These are phyloP conservation scores for Orchesella cincta DNA, from an alignment of 1,140 invertebrate genomes.

Conservation along the genomic window DNA sequence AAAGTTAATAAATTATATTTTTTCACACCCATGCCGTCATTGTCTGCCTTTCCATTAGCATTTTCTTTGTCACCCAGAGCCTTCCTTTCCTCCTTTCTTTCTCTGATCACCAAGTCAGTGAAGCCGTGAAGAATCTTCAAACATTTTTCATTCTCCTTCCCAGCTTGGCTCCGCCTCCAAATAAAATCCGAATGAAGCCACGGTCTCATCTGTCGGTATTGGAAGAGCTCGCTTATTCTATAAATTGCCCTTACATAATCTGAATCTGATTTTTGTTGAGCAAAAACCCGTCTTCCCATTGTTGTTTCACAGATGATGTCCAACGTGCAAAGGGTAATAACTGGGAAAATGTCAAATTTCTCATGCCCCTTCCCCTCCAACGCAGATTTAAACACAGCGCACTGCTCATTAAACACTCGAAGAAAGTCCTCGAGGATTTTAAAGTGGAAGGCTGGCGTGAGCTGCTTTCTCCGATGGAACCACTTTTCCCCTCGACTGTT, in stretches of 20 bases:
- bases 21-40: slow-evolving; percentile 32
- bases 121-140: slow-evolving; percentile 81
- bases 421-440: slow-evolving; percentile 83
- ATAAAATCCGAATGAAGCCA: slow-evolving; percentile 79
- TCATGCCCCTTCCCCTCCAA: slow-evolving; percentile 63
- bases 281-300: slow-evolving; percentile 74
- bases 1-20: too few species aligned
- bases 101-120: slow-evolving; percentile 74
- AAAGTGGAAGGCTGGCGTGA: slow-evolving; percentile 90
- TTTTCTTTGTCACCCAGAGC: too few species aligned
- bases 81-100: slow-evolving; percentile 68
- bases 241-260: slow-evolving; percentile 75
- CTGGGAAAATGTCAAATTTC: slow-evolving; percentile 66
- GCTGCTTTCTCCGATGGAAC: slow-evolving; percentile 73
- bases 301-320: slow-evolving; percentile 84
- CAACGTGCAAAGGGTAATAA: slow-evolving; percentile 69
- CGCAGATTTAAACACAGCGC: slow-evolving; percentile 66
- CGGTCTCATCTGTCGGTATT: slow-evolving; percentile 74
- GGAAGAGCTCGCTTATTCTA: slow-evolving; percentile 54
- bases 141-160: slow-evolving; percentile 72
- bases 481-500: slow-evolving; percentile 69
- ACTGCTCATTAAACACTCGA: slow-evolving; percentile 77
- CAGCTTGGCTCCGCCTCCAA: slow-evolving; percentile 74
- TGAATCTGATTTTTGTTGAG: slow-evolving; percentile 68
- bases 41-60: slow-evolving; percentile 9